These are phyloP conservation scores for Drosophila ezoana DNA, from an alignment of 2,888 invertebrate genomes.

Conservation along the genomic window DNA sequence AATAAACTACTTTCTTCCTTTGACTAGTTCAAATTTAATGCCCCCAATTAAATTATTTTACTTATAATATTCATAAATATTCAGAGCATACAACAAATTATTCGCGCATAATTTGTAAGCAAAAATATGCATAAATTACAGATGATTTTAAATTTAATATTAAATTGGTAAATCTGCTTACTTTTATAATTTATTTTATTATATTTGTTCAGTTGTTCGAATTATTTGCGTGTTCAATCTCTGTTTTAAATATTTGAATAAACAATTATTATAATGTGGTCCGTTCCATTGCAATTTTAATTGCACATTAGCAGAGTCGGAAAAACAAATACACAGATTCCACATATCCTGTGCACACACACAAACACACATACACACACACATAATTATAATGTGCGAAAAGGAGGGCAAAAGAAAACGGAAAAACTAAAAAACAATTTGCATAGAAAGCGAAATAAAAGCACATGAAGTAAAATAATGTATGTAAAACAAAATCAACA, in stretches of 20 bases:
- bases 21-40: too few relatives aligned
- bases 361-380: neutral
- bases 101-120: too few relatives aligned
- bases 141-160: neutral
- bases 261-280: slow-evolving; percentile 4
- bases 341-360: neutral
- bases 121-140: neutral
- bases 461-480: slow-evolving; percentile 41
- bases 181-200: neutral
- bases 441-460: slow-evolving; percentile 68
- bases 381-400: slow-evolving; percentile 9
- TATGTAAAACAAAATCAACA: slow-evolving; percentile 78
- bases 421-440: slow-evolving; percentile 60
- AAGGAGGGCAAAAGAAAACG: slow-evolving; percentile 25
- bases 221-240: neutral
- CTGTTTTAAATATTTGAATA: slow-evolving; percentile 1
- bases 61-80: neutral
- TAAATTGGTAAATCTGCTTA: neutral
- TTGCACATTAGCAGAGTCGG: slow-evolving; percentile 15
- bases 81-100: too few relatives aligned
- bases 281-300: slow-evolving; percentile 15
- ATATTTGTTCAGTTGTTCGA: neutral
- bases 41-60: too few relatives aligned
- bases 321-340: neutral
- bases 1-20: too few relatives aligned